Base-by-base conservation (phyloP, 2,888 invertebrate genomes). In the Eupithecia subumbrata region DNA sequence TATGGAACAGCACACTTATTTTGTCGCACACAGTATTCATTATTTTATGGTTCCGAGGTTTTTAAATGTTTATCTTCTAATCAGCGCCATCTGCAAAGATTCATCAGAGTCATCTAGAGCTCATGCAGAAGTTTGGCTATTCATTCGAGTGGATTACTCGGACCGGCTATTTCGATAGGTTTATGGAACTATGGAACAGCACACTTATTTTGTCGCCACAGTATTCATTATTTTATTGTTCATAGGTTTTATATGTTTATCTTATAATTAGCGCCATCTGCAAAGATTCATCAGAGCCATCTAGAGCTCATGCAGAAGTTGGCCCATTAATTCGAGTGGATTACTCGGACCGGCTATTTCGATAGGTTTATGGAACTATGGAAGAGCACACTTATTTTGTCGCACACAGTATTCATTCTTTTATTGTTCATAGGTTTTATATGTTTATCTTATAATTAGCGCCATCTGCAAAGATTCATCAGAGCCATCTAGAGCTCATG, bases 81-180 rank as follows among this genome's bases (percentile, higher is more conserved):
- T 5, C n/a, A n/a, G 52, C 18, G 40, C 25, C 5, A 66, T 40
- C 66, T 64, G 48, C 18, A 48, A 48, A n/a, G n/a, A 48, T 48
- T 48, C 8, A 48, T 18, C 8, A 48, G n/a, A 22, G 40, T 25
- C n/a, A 74, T 40, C 66, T 64, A 69, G 16, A 22, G 22, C 22
- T 22, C 52, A 45, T 74, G 52, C 34, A 64, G 66, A 72, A 72
- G 64, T 72, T 71, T 0, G 9, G 60, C 63, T 72, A 66, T 72
- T 72, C 66, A 66, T 72, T 72, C 66, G n/a, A 71, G 66, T 30
- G 66, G 48, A n/a, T 66, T 40, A 40, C 66, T 72, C 48, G 48
- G 48, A n/a, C n/a, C n/a, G n/a, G n/a, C n/a, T n/a, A n/a, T n/a
- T n/a, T n/a, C n/a, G n/a, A n/a, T n/a, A n/a, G n/a, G n/a, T n/a